phyloP scores from a whole-genome alignment of 1,140 invertebrate genomes.

The Leptonema lineaticorne region DNA sequence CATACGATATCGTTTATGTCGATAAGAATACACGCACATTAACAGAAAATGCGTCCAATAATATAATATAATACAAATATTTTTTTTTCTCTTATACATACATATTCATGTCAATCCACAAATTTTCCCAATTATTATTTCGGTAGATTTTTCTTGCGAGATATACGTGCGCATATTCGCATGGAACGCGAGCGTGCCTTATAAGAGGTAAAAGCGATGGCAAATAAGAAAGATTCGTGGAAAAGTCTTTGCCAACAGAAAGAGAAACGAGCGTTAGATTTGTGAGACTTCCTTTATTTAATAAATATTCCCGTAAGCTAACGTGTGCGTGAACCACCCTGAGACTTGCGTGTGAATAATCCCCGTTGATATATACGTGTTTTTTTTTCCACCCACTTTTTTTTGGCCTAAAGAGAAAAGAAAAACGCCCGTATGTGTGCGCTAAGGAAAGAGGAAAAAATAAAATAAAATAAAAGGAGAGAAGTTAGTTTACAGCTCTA shows the following conservation, averaged over 20 bases:
- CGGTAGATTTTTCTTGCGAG: background rate
- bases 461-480: background rate
- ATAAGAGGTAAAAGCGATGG: background rate
- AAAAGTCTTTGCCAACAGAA: background rate
- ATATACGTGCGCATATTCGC: background rate
- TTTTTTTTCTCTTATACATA: background rate
- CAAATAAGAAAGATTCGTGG: slow-evolving; percentile 3
- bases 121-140: slow-evolving; percentile 11
- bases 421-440: no score
- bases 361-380: slow-evolving; percentile 32
- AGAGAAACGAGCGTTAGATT: slow-evolving; percentile 2
- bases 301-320: slow-evolving; percentile 24
- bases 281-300: slow-evolving; percentile 15
- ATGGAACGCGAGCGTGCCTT: background rate
- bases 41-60: no score
- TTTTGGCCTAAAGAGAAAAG: no score
- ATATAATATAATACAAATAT: no score
- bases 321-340: slow-evolving; percentile 36
- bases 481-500: slow-evolving; percentile 23
- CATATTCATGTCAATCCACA: slow-evolving; percentile 7
- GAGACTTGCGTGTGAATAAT: slow-evolving; percentile 36
- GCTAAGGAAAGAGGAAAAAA: slow-evolving; percentile 16
- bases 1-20: no score
- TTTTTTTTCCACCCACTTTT: no score
- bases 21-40: no score